phyloP scores from a whole-genome alignment of 2,113 vertebrate species.

The Elaphurus davidianus region DNA sequence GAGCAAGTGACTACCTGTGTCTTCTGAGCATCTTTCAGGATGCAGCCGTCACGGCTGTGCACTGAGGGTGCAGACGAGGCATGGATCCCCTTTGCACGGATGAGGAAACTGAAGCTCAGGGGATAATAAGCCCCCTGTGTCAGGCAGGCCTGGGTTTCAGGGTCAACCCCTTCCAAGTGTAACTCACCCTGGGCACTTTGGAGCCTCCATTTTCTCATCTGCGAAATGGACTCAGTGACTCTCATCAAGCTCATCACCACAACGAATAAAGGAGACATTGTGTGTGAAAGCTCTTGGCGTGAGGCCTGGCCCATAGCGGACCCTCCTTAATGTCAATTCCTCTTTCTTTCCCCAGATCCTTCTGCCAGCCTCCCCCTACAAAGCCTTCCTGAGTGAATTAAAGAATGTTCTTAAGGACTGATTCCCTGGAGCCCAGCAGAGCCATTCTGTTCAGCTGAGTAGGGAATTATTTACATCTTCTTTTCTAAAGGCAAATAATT shows the following conservation, averaged over 20 bases:
- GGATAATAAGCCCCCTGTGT: accelerated
- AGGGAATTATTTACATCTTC: conserved; percentile 47
- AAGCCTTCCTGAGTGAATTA: background rate
- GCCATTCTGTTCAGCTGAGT: background rate
- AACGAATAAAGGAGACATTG: background rate
- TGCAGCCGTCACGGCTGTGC: accelerated
- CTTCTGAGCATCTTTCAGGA: background rate
- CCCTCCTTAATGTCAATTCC: background rate
- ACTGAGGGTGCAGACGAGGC: background rate
- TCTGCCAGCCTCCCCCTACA: background rate
- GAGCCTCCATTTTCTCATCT: background rate
- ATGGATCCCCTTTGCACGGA: accelerated
- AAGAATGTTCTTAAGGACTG: background rate
- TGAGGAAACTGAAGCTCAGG: background rate
- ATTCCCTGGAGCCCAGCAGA: background rate
- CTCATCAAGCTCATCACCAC: background rate
- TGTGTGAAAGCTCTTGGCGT: accelerated
- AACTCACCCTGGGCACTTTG: background rate
- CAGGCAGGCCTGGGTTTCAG: background rate
- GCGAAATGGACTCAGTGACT: background rate
- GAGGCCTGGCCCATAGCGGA: accelerated
- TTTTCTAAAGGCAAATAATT: conserved; percentile 53
- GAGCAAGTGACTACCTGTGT: accelerated
- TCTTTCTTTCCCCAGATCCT: background rate
- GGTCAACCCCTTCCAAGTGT: background rate